A percentile compares a stretch with the other conserved stretches of the same genome.
Evolutionary conservation across 2,797 vertebrate species (phyloP).

Genomic region (Rhyacichthys aspro): DNA sequence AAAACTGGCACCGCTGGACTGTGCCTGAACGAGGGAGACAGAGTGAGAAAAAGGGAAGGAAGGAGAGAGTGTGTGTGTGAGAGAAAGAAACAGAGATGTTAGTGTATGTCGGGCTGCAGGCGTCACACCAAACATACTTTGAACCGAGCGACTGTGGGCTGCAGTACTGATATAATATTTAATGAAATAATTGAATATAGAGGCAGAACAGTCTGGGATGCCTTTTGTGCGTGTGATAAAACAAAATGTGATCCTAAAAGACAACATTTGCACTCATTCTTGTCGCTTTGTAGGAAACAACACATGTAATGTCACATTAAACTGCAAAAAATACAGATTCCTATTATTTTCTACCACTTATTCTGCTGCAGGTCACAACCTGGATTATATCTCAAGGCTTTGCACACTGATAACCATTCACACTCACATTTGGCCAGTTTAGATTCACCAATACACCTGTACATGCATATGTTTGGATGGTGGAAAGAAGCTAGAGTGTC

Average conservation of each 20-base stretch:
- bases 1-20: conserved; percentile 77
- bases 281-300: conserved; percentile 32
- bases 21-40: conserved; percentile 42
- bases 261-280: conserved; percentile 52
- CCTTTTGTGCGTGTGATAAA: conserved; percentile 60
- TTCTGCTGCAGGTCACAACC: no score
- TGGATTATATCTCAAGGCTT: no score
- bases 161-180: conserved; percentile 79
- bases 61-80: conserved; percentile 33
- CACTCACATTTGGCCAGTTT: no score
- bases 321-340: no score
- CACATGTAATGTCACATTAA: neutral
- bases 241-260: conserved; percentile 60
- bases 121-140: conserved; percentile 80
- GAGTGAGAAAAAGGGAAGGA: conserved; percentile 17
- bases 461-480: no score
- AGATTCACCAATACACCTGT: no score
- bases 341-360: no score
- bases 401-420: no score
- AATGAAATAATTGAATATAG: conserved; percentile 81
- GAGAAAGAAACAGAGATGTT: conserved; percentile 35
- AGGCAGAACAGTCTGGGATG: conserved; percentile 60
- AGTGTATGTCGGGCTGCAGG: conserved; percentile 63
- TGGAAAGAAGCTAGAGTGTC: no score
- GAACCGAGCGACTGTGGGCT: conserved; percentile 77